phyloP scores from a whole-genome alignment of 2,797 vertebrate genomes.

The Cuculus canorus region DNA sequence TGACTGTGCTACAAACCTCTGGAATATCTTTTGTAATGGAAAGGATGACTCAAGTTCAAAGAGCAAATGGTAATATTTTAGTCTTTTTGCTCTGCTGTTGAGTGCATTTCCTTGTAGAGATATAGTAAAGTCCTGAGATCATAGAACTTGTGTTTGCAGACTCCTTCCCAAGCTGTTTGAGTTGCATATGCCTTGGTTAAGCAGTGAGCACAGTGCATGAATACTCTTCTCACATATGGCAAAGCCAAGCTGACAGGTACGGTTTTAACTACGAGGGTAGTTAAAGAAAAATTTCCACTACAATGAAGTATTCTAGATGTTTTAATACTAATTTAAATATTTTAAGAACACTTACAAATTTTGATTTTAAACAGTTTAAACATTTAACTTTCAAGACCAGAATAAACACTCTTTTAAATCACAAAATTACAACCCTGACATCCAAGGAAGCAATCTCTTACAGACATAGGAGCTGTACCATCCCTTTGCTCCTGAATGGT shows the following conservation, averaged over 20 bases:
- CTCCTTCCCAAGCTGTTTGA: background rate
- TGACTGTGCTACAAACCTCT: background rate
- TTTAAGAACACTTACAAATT: background rate
- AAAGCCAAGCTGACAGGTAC: background rate
- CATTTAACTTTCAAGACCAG: background rate
- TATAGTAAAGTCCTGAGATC: background rate
- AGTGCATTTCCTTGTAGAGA: background rate
- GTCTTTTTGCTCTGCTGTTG: background rate
- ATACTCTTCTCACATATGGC: background rate
- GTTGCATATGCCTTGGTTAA: background rate
- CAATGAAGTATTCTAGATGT: background rate
- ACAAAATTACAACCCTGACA: background rate
- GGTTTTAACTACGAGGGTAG: background rate
- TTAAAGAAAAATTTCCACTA: background rate
- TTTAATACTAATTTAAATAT: background rate
- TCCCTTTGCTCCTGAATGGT: background rate
- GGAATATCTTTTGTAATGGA: conserved; percentile 41
- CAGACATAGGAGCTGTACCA: background rate
- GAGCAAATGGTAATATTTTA: background rate
- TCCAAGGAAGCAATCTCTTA: background rate
- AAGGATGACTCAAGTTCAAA: conserved; percentile 55
- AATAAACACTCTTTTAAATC: background rate
- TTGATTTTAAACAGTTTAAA: background rate
- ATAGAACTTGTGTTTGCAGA: background rate
- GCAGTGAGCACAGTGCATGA: background rate